These are phyloP conservation scores for Elephas maximus DNA, from an alignment of 2,113 vertebrate species.

Conservation along the genomic window DNA sequence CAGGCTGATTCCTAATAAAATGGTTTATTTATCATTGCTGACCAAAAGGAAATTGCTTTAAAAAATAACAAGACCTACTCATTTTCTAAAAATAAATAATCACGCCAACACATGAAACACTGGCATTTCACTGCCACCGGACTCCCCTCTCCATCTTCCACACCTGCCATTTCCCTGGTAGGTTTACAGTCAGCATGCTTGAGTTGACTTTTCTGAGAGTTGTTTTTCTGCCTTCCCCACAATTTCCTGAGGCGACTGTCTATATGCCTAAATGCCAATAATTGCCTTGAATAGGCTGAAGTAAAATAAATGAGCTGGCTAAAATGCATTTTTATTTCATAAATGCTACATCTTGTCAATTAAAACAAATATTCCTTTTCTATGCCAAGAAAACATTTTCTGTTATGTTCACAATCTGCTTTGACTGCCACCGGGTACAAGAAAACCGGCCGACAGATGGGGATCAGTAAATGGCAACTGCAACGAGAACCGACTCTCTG, in stretches of 20 bases:
- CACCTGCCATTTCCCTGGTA: constrained; percentile 25
- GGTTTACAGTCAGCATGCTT: constrained; percentile 7
- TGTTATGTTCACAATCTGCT: constrained; percentile 78
- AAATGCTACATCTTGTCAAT: constrained; percentile 80
- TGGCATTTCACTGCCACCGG: not conserved
- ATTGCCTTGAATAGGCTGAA: constrained; percentile 34
- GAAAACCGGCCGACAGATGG: constrained; percentile 80
- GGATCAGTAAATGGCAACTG: constrained; percentile 70
- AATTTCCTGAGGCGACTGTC: constrained; percentile 2
- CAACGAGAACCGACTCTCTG: constrained; percentile 53
- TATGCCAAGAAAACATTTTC: constrained; percentile 73
- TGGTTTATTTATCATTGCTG: constrained; percentile 68
- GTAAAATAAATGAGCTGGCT: constrained; percentile 77
- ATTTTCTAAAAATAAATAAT: constrained; percentile 64
- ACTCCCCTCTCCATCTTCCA: not conserved
- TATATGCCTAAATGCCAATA: not conserved
- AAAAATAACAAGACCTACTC: constrained; percentile 21
- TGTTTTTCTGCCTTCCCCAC: constrained; percentile 24
- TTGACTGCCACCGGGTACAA: constrained; percentile 53
- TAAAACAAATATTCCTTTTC: constrained; percentile 79
- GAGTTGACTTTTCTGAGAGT: not conserved
- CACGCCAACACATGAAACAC: not conserved
- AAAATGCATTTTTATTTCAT: constrained; percentile 79
- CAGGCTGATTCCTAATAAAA: constrained; percentile 59
- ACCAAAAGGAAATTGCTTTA: constrained; percentile 39